phyloP scores from a whole-genome alignment of 2,888 invertebrate species.

The Tethea ocularis region DNA sequence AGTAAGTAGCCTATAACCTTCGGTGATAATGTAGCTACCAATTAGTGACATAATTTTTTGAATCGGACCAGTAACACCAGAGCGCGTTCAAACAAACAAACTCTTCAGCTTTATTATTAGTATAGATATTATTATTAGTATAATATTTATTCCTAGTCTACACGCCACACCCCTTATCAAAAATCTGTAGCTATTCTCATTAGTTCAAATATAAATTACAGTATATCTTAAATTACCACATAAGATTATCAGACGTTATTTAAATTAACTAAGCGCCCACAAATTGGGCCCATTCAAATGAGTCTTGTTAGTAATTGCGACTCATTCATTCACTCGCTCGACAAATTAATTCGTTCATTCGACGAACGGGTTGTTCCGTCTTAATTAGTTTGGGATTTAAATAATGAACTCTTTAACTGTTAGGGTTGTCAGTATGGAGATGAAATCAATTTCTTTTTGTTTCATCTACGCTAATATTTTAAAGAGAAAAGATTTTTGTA shows the following conservation, averaged over 20 bases:
- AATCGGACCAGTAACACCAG: no score
- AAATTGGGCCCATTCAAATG: slow-evolving; percentile 45
- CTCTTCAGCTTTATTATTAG: no score
- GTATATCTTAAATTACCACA: background rate
- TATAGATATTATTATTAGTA: no score
- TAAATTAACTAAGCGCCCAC: slow-evolving; percentile 31
- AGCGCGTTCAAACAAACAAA: no score
- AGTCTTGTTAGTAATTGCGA: slow-evolving; percentile 30
- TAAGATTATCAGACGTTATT: slow-evolving; percentile 37
- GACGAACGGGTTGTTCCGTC: slow-evolving; percentile 24
- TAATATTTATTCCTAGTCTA: no score
- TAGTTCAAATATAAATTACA: slow-evolving; percentile 15
- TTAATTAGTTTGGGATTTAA: slow-evolving; percentile 29
- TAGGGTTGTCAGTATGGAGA: background rate
- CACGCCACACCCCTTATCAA: background rate
- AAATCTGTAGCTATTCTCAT: background rate
- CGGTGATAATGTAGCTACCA: no score
- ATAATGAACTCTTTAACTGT: slow-evolving; percentile 12
- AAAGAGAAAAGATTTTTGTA: no score
- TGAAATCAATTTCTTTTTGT: background rate
- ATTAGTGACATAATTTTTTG: no score
- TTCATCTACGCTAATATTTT: no score
- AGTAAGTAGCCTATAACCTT: no score
- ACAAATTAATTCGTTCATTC: slow-evolving; percentile 40
- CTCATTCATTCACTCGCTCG: slow-evolving; percentile 33